phyloP scores from a whole-genome alignment of 2,113 vertebrate genomes.

The Sorex araneus region DNA sequence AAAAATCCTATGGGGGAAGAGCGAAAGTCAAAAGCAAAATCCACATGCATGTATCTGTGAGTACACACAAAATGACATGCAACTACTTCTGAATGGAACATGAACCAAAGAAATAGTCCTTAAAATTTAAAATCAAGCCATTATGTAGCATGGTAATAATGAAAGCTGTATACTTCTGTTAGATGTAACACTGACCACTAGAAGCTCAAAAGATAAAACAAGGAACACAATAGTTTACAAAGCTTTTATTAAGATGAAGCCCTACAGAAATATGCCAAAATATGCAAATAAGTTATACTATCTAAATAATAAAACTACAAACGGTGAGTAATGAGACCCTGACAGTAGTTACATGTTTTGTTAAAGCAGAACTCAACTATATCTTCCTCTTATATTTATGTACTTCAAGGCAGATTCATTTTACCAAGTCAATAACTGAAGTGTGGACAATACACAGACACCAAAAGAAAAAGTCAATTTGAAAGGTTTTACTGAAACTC shows the following conservation, averaged over 20 bases:
- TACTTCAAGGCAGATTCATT: constrained; percentile 57
- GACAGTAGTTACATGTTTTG: background rate
- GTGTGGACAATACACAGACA: constrained; percentile 46
- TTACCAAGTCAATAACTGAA: constrained; percentile 56
- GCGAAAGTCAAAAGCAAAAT: constrained; percentile 41
- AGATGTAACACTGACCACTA: background rate
- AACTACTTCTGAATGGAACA: background rate
- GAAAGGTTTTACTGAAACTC: constrained; percentile 43
- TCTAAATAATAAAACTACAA: background rate
- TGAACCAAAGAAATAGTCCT: background rate
- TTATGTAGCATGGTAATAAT: background rate
- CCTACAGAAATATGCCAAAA: background rate
- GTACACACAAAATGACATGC: background rate
- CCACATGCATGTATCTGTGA: background rate
- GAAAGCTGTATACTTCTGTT: background rate
- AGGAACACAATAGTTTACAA: background rate
- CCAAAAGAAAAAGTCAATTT: constrained; percentile 68
- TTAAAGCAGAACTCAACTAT: background rate
- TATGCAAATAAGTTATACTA: background rate
- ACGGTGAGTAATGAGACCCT: background rate
- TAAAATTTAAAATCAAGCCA: background rate
- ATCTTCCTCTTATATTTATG: background rate
- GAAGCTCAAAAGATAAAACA: background rate
- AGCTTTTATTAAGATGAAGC: background rate
- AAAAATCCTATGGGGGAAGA: background rate